A percentile compares a stretch with the other conserved stretches of the same genome.
Evolutionary conservation across 2,888 invertebrate species (phyloP).

Genomic region (Corbicula japonica): DNA sequence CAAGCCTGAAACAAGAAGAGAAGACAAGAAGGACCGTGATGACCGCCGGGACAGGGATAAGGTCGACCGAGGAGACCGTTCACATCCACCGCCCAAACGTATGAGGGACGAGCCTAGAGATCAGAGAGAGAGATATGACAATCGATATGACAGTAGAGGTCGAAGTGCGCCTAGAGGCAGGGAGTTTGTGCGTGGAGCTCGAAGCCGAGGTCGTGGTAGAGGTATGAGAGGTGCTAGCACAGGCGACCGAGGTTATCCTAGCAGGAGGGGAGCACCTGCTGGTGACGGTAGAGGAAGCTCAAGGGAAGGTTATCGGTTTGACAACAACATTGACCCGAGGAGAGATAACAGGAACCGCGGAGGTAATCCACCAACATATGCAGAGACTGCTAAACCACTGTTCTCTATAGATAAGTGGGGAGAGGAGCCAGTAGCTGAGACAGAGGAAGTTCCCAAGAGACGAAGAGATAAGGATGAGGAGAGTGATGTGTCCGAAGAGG

Average conservation of each 20-base stretch:
- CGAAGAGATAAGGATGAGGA: conserved; percentile 77
- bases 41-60: conserved; percentile 58
- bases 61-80: conserved; percentile 67
- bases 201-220: conserved; percentile 72
- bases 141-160: conserved; percentile 59
- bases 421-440: conserved; percentile 59
- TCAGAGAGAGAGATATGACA: conserved; percentile 51
- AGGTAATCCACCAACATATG: conserved; percentile 47
- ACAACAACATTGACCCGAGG: conserved; percentile 40
- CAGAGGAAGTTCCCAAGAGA: conserved; percentile 69
- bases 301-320: conserved; percentile 53
- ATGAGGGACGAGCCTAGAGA: conserved; percentile 78
- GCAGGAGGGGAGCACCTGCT: conserved; percentile 51
- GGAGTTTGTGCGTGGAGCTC: conserved; percentile 84
- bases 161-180: conserved; percentile 75
- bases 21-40: conserved; percentile 63
- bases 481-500: conserved; percentile 82
- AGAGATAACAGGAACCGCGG: conserved; percentile 18
- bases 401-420: conserved; percentile 64
- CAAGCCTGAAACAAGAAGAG: conserved; percentile 63
- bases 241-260: conserved; percentile 56
- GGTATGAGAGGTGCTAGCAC: conserved; percentile 78
- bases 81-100: conserved; percentile 79
- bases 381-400: conserved; percentile 58
- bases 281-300: conserved; percentile 50